These are phyloP conservation scores for Micromys minutus DNA, from an alignment of 2,113 vertebrate species.

Conservation along the genomic window DNA sequence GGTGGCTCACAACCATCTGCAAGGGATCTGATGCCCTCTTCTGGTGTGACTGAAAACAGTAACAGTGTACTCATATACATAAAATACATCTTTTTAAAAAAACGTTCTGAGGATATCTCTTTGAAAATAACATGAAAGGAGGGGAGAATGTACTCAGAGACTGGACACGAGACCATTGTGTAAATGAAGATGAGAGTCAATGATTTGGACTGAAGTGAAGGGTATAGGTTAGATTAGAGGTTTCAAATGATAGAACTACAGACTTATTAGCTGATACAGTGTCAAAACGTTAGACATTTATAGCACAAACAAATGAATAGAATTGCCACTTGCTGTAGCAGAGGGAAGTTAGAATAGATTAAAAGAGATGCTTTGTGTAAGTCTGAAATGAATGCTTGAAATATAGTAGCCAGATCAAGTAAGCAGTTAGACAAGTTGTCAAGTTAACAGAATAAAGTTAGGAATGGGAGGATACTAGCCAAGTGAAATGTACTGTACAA, in stretches of 20 bases:
- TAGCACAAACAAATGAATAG: neutral
- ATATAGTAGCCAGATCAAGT: neutral
- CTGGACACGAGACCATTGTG: rapidly evolving
- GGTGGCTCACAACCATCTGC: too few relatives aligned
- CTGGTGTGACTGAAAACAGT: too few relatives aligned
- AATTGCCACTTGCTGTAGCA: neutral
- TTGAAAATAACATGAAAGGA: neutral
- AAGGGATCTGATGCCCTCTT: too few relatives aligned
- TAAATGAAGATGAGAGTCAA: neutral
- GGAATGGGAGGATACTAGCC: neutral
- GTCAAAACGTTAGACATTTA: neutral
- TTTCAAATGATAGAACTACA: neutral
- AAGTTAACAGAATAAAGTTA: neutral
- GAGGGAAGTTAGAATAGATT: neutral
- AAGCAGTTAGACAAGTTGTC: neutral
- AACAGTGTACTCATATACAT: too few relatives aligned
- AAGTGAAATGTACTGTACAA: neutral
- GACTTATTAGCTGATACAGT: neutral
- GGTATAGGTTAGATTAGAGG: neutral
- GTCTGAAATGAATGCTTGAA: neutral
- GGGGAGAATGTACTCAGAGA: neutral
- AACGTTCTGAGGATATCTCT: neutral
- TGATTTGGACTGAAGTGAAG: neutral
- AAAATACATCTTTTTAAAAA: too few relatives aligned
- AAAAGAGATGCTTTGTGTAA: neutral